These are phyloP conservation scores for Papilio elwesi DNA, from an alignment of 2,888 invertebrate species.

Conservation along the genomic window DNA sequence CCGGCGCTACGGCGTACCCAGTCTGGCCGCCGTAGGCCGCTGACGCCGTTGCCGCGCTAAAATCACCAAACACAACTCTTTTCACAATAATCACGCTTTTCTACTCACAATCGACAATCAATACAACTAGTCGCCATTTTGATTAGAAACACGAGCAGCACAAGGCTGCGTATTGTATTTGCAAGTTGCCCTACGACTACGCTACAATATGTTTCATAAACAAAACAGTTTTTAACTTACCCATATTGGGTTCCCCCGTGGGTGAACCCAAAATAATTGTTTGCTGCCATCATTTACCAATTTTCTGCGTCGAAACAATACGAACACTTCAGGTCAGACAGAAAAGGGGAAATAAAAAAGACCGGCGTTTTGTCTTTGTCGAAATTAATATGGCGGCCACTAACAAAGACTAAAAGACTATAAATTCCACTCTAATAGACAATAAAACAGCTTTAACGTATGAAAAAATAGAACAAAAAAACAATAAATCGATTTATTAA, in stretches of 20 bases:
- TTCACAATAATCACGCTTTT: conserved; percentile 46
- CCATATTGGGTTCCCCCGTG: conserved; percentile 97
- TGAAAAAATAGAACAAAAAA: too few species aligned
- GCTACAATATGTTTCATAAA: conserved; percentile 44
- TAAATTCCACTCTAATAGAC: conserved; percentile 45
- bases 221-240: conserved; percentile 80
- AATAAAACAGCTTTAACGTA: conserved; percentile 21
- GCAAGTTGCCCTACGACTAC: conserved; percentile 41
- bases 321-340: conserved; percentile 71
- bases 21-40: conserved; percentile 93
- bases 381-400: conserved; percentile 57
- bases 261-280: conserved; percentile 97
- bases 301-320: conserved; percentile 76
- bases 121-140: conserved; percentile 80
- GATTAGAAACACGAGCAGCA: conserved; percentile 70
- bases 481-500: too few species aligned
- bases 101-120: conserved; percentile 59
- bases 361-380: conserved; percentile 77
- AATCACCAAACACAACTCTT: conserved; percentile 51
- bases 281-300: conserved; percentile 90
- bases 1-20: conserved; percentile 92
- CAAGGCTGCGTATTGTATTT: conserved; percentile 58
- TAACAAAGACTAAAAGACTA: neutral
- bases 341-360: conserved; percentile 62
- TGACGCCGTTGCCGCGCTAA: conserved; percentile 89